Evolutionary conservation across 2,797 vertebrate genomes (phyloP), one percentile per base, ranked within the genome.

Genomic region (Chloroceryle inda): DNA sequence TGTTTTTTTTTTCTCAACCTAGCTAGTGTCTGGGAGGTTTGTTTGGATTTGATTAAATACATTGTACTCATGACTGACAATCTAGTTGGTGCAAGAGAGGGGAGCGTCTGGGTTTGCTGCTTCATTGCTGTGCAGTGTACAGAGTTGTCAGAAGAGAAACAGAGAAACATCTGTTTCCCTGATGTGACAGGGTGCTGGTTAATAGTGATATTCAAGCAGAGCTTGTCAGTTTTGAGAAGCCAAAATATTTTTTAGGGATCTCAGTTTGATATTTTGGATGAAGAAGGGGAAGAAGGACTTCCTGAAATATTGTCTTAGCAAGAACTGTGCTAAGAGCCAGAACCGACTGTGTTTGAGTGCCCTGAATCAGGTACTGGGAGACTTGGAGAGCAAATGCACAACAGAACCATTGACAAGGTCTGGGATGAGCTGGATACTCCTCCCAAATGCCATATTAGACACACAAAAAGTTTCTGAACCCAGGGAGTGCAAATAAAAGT

Each of bases 1-100:
- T 93, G n/a, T 73, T 89, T 94, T 78, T 88, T 88, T 95, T 94
- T 94, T 88, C 31, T 82, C 75, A 47, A 19, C 22, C 64, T 89
- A 10, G 9, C 18, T 91, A 0, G 13, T 87, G 58, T 79, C 80
- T 95, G 63, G 89, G 92, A 85, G 79, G 55, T 61, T 96, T 71
- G 76, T 96, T 94, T 96, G 77, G 53, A 69, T 92, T 69, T 76
- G 88, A 78, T 86, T 84, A 83, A 94, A 50, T 68, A 47, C 35
- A 6, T 33, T 33, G n/a, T 89, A 64, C 68, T 78, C 27, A 3
- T 26, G 66, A 72, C 88, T 75, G 63, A 53, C 82, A 73, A 83
- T n/a, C 10, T 61, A 52, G 69, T 56, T 76, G 88, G 67, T 42
- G 81, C 74, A 33, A 55, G 44, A 85, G 73, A 87, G 69, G 75